Conservation (phyloP, 2,797 vertebrate genomes). For the Saxicola maurus region DNA sequence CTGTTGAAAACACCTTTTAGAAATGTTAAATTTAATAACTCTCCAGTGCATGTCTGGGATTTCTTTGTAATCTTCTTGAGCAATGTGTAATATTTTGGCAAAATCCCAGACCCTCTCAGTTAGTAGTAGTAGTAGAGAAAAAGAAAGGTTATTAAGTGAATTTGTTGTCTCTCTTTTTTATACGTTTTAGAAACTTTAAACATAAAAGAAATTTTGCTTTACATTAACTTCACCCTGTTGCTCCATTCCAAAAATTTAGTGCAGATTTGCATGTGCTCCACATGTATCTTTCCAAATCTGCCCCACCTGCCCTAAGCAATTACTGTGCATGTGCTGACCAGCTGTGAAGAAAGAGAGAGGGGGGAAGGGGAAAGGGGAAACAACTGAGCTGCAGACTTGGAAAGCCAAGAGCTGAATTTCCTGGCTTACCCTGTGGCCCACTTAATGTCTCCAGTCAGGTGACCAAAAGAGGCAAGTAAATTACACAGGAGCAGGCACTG, state of each 20-base stretch:
- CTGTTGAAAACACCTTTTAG: constrained; percentile 63
- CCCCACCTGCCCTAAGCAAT: constrained; percentile 49
- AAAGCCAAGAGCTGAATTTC: constrained; percentile 54
- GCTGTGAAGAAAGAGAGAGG: constrained; percentile 33
- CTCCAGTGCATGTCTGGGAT: constrained; percentile 59
- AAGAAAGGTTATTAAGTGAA: constrained; percentile 56
- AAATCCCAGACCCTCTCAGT: constrained; percentile 32
- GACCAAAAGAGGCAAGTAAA: constrained; percentile 57
- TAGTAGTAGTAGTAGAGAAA: constrained; percentile 47
- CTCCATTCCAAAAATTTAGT: constrained; percentile 50
- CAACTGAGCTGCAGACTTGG: constrained; percentile 28
- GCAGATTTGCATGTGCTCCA: constrained; percentile 34
- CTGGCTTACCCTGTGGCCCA: constrained; percentile 52
- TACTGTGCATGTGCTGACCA: constrained; percentile 53
- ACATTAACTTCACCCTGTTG: constrained; percentile 43
- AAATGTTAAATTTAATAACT: constrained; percentile 61
- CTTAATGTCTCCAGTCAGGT: constrained; percentile 49
- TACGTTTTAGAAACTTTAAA: constrained; percentile 57
- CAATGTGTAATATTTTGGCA: constrained; percentile 65
- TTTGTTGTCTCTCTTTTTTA: constrained; percentile 51
- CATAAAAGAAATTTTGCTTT: constrained; percentile 49
- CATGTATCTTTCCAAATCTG: constrained; percentile 12
- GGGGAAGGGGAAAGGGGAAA: constrained; percentile 31
- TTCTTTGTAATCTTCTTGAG: constrained; percentile 66
- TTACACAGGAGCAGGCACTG: constrained; percentile 28